Base-by-base conservation (phyloP, 1,140 invertebrate species). In the Geopemphigus sp. region DNA sequence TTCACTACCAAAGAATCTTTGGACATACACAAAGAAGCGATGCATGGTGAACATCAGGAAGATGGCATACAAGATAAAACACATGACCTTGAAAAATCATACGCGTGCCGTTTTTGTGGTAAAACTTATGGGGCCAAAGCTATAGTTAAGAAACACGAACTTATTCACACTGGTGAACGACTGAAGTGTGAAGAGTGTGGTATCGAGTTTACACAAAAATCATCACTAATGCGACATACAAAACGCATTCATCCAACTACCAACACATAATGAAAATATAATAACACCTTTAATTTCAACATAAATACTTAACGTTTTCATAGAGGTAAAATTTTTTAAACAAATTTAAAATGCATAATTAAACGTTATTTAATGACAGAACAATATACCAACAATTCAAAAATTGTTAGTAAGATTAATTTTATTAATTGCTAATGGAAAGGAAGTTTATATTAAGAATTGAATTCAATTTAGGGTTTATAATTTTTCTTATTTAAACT, bases 131-230 rank as follows among this genome's bases (percentile, higher is more conserved):
- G 80, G 26, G 82, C 83, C 39, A 82, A 81, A 80, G 81, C 82
- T 11, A 80, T 82, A 47, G 80, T 82, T 24, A 82, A 81, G n/a
- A 83, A 83, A 76, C 83, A 83, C 68, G 61, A 83, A 61, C 72
- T 81, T 8, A 81, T 82, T 17, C 83, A 84, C 68, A 83, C 82
- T 14, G 83, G 83, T 19, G 82, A 83, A 80, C 76, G 82, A 64
- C 47, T 83, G 19, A 82, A 72, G 11, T 84, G 83, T 26, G 82
- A 66, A 14, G 72, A 82, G n/a, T 84, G 83, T 78, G 82, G 83
- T 15, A 83, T 83, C 24, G 82, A 82, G n/a, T 84, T 84, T 66
- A 84, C 82, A 24, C 83, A 84, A 66, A 82, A 81, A 76, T 83
- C 83, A 56, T 84, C 83, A 54, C 80, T 84, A 32, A 64, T 84